Percentiles rank a stretch among this genome's conserved stretches.
Evolutionary conservation across 1,140 invertebrate genomes (phyloP).

Genomic region (Sycophila sp.): DNA sequence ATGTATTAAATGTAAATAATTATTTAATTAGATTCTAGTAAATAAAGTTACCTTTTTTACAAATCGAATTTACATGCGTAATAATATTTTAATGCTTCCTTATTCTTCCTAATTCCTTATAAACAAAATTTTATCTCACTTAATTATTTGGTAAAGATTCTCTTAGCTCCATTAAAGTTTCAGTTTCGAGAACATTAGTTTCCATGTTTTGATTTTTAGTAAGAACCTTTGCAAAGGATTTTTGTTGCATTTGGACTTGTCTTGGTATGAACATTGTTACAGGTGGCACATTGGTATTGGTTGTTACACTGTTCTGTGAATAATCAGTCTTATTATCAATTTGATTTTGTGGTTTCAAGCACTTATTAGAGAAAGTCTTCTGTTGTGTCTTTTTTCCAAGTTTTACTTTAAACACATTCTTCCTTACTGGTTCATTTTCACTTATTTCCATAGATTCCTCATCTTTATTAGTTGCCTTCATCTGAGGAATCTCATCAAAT

Average conservation of each 20-base stretch:
- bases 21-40: slow-evolving; percentile 11
- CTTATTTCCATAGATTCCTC: slow-evolving; percentile 32
- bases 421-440: slow-evolving; percentile 38
- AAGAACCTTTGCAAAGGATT: slow-evolving; percentile 50
- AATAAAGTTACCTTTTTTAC: slow-evolving; percentile 26
- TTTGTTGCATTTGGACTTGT: slow-evolving; percentile 57
- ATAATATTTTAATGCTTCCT: background rate
- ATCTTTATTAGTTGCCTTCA: slow-evolving; percentile 41
- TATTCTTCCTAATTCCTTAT: background rate
- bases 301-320: no score
- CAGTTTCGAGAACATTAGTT: slow-evolving; percentile 50
- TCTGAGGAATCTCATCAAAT: slow-evolving; percentile 62
- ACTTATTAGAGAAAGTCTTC: slow-evolving; percentile 25
- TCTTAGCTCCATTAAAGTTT: slow-evolving; percentile 56
- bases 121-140: background rate
- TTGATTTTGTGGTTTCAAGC: background rate
- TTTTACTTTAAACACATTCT: slow-evolving; percentile 49
- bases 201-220: slow-evolving; percentile 46
- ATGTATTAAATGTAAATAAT: slow-evolving; percentile 11
- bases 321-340: slow-evolving; percentile 3
- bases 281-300: slow-evolving; percentile 27
- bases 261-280: slow-evolving; percentile 56
- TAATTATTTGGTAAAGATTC: slow-evolving; percentile 46
- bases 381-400: slow-evolving; percentile 40
- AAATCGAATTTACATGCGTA: background rate